Percentiles rank a stretch among this genome's conserved stretches.
These are phyloP conservation scores for Eupithecia vulgata DNA, from an alignment of 2,888 invertebrate species.

Conservation along the genomic window DNA sequence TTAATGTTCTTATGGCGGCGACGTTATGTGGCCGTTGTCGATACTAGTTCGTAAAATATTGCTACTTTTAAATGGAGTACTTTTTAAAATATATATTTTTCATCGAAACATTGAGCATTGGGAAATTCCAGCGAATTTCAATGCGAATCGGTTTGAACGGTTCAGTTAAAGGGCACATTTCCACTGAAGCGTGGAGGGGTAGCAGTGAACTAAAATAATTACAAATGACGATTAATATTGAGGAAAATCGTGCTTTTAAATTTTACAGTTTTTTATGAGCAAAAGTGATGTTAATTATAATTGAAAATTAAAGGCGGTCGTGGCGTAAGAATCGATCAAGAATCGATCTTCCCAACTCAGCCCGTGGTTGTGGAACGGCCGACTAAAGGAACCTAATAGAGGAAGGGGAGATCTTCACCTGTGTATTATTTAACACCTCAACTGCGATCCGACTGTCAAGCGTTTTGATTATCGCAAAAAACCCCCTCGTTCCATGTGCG, in stretches of 20 bases:
- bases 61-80: constrained; percentile 3
- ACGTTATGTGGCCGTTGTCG: constrained; percentile 32
- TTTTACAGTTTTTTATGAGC: background rate
- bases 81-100: constrained; percentile 1
- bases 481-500: background rate
- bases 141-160: background rate
- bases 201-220: background rate
- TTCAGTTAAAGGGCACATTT: background rate
- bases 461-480: background rate
- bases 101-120: constrained; percentile 5
- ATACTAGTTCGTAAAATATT: constrained; percentile 28
- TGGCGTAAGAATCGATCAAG: background rate
- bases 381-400: background rate
- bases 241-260: background rate
- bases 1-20: constrained; percentile 63
- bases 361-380: background rate
- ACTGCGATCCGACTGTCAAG: background rate
- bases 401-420: background rate
- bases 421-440: background rate
- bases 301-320: background rate
- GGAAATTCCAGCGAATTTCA: background rate
- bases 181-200: background rate
- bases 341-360: background rate
- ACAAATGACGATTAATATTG: background rate
- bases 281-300: background rate